phyloP scores from a whole-genome alignment of 2,113 vertebrate genomes.

The Chitala chitala region DNA sequence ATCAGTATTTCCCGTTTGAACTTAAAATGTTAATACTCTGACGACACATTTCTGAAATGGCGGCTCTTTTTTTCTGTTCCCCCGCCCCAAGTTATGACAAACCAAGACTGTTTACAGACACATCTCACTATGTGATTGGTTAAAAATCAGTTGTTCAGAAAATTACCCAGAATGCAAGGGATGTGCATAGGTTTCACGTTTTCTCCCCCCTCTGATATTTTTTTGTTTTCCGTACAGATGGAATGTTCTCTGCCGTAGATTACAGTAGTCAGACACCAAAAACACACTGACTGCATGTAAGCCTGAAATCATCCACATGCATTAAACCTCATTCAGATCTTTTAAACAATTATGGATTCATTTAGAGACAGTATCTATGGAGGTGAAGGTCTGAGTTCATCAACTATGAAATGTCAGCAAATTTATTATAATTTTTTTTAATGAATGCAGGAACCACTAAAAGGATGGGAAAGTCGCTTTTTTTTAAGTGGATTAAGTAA shows the following conservation, averaged over 20 bases:
- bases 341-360: slow-evolving; percentile 82
- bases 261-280: slow-evolving; percentile 82
- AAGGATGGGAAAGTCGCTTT: background rate
- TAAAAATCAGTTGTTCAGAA: slow-evolving; percentile 87
- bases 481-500: slow-evolving; percentile 18
- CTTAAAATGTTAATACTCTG: slow-evolving; percentile 82
- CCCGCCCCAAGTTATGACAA: slow-evolving; percentile 70
- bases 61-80: slow-evolving; percentile 57
- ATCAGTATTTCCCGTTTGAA: slow-evolving; percentile 70
- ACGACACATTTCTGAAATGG: slow-evolving; percentile 87
- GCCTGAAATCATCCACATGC: slow-evolving; percentile 94
- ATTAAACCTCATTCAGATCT: slow-evolving; percentile 88
- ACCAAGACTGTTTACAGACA: slow-evolving; percentile 93
- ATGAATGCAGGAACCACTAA: no score
- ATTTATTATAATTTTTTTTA: no score
- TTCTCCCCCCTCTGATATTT: slow-evolving; percentile 67
- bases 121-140: slow-evolving; percentile 88
- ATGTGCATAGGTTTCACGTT: slow-evolving; percentile 93
- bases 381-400: background rate
- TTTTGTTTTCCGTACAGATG: slow-evolving; percentile 75
- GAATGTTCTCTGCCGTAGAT: slow-evolving; percentile 86
- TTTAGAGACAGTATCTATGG: slow-evolving; percentile 89
- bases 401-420: slow-evolving; percentile 13
- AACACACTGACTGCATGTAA: slow-evolving; percentile 86
- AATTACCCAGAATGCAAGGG: slow-evolving; percentile 88